Percentiles rank a stretch among this genome's conserved stretches.
Evolutionary conservation across 2,797 vertebrate species (phyloP).

Genomic region (Betta splendens): DNA sequence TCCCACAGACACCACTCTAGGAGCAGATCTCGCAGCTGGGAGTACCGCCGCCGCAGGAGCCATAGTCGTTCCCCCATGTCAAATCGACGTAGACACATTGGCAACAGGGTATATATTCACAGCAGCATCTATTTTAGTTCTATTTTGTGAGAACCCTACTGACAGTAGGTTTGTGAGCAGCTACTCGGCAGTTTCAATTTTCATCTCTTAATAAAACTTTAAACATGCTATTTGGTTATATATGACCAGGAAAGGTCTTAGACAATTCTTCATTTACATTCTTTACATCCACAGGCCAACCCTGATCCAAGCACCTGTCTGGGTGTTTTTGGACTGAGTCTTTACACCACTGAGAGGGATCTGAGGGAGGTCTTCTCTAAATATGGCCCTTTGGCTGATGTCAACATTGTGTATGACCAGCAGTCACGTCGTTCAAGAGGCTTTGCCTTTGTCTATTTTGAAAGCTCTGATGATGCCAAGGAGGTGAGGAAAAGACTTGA

Average conservation of each 20-base stretch:
- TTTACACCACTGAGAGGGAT: slow-evolving; percentile 96
- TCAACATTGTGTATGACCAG: slow-evolving; percentile 96
- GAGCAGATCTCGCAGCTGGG: slow-evolving; percentile 91
- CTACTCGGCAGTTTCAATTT: too few relatives aligned
- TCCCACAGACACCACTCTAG: slow-evolving; percentile 89
- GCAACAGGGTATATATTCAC: slow-evolving; percentile 86
- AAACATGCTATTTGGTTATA: not conserved
- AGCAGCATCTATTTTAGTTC: not conserved
- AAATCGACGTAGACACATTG: slow-evolving; percentile 92
- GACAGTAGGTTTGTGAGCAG: too few relatives aligned
- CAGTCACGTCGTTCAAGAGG: slow-evolving; percentile 95
- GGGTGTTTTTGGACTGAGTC: slow-evolving; percentile 95
- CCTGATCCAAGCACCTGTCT: slow-evolving; percentile 95
- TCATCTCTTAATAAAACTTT: not conserved
- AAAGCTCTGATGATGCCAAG: slow-evolving; percentile 91
- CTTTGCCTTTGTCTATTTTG: slow-evolving; percentile 98
- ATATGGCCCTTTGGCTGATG: slow-evolving; percentile 90
- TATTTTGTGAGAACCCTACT: too few relatives aligned
- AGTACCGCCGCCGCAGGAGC: slow-evolving; percentile 88
- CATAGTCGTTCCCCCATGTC: slow-evolving; percentile 98
- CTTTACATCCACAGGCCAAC: slow-evolving; percentile 83
- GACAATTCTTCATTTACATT: not conserved
- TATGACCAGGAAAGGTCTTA: not conserved
- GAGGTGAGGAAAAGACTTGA: slow-evolving; percentile 81
- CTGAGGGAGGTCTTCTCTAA: slow-evolving; percentile 97